Conservation (phyloP, 2,113 vertebrate species). For the Rallus limicola region DNA sequence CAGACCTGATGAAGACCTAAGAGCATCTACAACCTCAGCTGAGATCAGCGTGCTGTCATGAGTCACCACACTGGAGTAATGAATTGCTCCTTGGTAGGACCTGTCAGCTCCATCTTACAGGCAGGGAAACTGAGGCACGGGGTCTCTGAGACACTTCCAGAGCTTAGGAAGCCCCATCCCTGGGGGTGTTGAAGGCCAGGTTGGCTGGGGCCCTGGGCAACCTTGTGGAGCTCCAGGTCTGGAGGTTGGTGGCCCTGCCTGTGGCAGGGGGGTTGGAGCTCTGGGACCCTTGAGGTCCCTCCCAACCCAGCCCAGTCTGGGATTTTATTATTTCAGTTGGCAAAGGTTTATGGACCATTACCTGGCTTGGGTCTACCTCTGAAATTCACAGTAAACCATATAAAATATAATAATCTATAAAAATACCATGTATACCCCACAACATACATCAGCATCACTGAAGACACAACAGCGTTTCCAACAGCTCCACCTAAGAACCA, state of each 20-base stretch:
- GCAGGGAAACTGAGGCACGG: neutral
- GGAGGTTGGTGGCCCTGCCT: too few relatives aligned
- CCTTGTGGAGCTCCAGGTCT: too few relatives aligned
- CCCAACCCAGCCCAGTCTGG: too few relatives aligned
- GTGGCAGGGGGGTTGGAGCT: too few relatives aligned
- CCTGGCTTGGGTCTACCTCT: neutral
- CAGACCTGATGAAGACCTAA: neutral
- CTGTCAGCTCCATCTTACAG: fast-evolving
- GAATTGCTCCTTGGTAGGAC: neutral
- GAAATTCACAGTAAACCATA: neutral
- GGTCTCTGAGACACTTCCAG: neutral
- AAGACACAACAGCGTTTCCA: fast-evolving
- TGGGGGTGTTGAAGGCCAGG: too few relatives aligned
- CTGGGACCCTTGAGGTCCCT: too few relatives aligned
- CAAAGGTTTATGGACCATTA: neutral
- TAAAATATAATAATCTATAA: neutral
- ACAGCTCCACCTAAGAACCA: neutral
- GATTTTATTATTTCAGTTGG: too few relatives aligned
- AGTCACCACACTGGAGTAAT: neutral
- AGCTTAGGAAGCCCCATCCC: neutral
- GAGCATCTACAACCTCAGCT: neutral
- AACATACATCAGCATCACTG: neutral
- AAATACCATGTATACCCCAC: neutral
- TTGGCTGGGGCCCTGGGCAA: too few relatives aligned
- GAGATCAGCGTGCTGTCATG: fast-evolving